phyloP scores from a whole-genome alignment of 2,113 vertebrate genomes.

The Cyprinodon tularosa region DNA sequence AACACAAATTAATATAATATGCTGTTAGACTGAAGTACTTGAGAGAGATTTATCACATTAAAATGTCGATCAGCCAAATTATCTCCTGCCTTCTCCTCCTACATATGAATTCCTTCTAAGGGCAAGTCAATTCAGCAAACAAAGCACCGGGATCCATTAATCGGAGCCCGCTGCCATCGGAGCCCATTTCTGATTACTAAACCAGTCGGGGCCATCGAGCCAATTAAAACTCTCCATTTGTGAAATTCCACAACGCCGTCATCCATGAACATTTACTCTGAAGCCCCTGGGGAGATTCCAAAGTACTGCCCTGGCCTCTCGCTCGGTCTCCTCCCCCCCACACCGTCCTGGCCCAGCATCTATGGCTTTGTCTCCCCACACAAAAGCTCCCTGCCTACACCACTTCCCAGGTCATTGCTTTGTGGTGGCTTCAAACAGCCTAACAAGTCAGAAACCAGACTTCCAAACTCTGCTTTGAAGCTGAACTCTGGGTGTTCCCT shows the following conservation, averaged over 20 bases:
- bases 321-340: constrained; percentile 59
- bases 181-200: constrained; percentile 73
- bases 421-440: constrained; percentile 70
- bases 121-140: constrained; percentile 25
- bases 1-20: constrained; percentile 29
- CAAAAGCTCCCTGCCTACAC: constrained; percentile 83
- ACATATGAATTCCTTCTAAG: constrained; percentile 5
- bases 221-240: constrained; percentile 82
- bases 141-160: constrained; percentile 49
- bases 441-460: constrained; percentile 62
- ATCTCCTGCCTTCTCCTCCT: neutral
- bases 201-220: constrained; percentile 73
- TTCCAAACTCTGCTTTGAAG: constrained; percentile 19
- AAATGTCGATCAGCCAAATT: constrained; percentile 11
- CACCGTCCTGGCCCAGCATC: constrained; percentile 63
- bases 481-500: constrained; percentile 27
- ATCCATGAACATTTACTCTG: constrained; percentile 83
- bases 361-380: constrained; percentile 77
- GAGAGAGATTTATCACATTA: constrained; percentile 23
- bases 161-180: constrained; percentile 49
- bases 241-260: constrained; percentile 82
- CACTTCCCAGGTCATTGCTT: constrained; percentile 83
- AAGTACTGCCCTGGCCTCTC: constrained; percentile 76
- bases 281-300: constrained; percentile 81
- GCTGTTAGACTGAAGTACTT: neutral